Evolutionary conservation across 2,888 invertebrate genomes (phyloP).

Genomic region (Stenchaetothrips biformis): DNA sequence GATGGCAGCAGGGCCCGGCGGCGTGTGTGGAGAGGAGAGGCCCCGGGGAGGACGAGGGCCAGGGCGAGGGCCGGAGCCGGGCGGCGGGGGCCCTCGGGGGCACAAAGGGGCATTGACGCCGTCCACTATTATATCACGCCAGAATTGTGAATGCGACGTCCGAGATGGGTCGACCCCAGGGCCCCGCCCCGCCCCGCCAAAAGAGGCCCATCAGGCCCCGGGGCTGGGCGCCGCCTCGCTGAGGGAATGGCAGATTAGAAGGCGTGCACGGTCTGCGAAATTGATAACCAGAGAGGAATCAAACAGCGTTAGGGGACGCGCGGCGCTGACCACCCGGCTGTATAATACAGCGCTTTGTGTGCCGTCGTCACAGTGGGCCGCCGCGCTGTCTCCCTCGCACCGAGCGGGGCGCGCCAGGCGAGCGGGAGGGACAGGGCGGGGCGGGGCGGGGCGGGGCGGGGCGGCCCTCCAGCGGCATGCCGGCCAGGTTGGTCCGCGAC

Average conservation of each 20-base stretch:
- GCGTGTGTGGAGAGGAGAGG: too few relatives aligned
- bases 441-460: too few relatives aligned
- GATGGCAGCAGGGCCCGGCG: too few relatives aligned
- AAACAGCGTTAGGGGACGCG: conserved; percentile 5
- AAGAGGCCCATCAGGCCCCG: too few relatives aligned
- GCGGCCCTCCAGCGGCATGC: not conserved
- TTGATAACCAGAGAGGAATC: conserved; percentile 24
- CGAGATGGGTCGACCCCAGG: not conserved
- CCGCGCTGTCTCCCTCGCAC: not conserved
- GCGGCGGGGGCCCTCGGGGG: too few relatives aligned
- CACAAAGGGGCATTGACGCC: too few relatives aligned
- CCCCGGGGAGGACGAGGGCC: too few relatives aligned
- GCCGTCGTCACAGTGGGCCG: too few relatives aligned
- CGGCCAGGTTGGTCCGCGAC: too few relatives aligned
- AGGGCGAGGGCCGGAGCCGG: too few relatives aligned
- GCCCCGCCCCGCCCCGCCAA: not conserved
- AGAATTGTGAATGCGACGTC: too few relatives aligned
- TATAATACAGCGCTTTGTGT: not conserved
- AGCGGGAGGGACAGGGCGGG: not conserved
- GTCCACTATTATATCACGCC: too few relatives aligned
- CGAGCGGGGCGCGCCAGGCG: not conserved
- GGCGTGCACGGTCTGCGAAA: conserved; percentile 11
- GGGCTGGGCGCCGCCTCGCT: not conserved
- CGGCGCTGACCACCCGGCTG: not conserved
- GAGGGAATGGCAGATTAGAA: conserved; percentile 21